phyloP scores from a whole-genome alignment of 37 sponge, comb jelly and placozoan species.

The Cliona cf. orientalis region DNA sequence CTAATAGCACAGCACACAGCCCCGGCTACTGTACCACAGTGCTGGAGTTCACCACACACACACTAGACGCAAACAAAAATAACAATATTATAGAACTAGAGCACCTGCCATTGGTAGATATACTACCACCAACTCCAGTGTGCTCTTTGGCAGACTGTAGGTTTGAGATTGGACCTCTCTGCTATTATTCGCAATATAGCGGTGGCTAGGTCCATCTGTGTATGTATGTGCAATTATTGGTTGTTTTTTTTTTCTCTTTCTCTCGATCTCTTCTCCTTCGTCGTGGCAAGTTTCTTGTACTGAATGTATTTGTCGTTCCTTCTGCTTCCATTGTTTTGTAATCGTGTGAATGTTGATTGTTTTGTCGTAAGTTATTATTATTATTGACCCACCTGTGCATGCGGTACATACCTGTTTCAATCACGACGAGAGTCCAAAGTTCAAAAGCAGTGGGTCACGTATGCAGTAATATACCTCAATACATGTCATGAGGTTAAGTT shows the following conservation, averaged over 20 bases:
- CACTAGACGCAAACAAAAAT: neutral
- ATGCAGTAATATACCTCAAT: too few relatives aligned
- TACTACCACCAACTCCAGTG: neutral
- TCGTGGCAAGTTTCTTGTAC: too few relatives aligned
- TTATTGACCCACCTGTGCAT: too few relatives aligned
- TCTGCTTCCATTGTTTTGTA: neutral
- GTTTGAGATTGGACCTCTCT: conserved; percentile 31
- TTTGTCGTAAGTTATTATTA: neutral
- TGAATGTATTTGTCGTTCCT: neutral
- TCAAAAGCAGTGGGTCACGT: too few relatives aligned
- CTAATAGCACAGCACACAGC: too few relatives aligned
- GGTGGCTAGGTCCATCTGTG: conserved; percentile 11
- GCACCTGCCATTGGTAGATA: conserved; percentile 19
- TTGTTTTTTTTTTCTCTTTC: neutral
- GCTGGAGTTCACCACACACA: neutral
- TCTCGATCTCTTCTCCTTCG: too few relatives aligned
- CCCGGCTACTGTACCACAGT: neutral
- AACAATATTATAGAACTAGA: neutral
- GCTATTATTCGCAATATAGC: conserved; percentile 7
- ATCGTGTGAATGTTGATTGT: neutral
- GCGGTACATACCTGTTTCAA: too few relatives aligned
- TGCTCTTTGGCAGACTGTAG: neutral
- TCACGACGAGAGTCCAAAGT: too few relatives aligned
- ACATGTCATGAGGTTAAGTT: too few relatives aligned
- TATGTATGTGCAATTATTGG: neutral